phyloP scores from a whole-genome alignment of 2,888 invertebrate genomes.

The Aspidapion aeneum region DNA sequence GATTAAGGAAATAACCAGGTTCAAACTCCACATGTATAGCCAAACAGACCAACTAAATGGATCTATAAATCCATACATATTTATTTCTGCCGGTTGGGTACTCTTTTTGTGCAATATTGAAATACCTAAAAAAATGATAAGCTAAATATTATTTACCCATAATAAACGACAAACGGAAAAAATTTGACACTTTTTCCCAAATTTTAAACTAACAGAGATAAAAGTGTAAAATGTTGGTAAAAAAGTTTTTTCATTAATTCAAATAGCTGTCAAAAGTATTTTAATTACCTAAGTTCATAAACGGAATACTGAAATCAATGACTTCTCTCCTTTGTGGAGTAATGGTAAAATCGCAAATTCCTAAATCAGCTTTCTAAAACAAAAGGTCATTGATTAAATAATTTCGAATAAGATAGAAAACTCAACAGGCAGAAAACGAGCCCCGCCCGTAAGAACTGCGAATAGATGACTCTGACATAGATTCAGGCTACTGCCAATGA shows the following conservation, averaged over 20 bases:
- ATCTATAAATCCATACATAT: constrained; percentile 84
- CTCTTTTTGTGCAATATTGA: constrained; percentile 83
- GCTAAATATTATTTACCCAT: background rate
- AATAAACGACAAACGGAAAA: too few relatives aligned
- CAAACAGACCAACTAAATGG: constrained; percentile 84
- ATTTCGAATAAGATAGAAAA: too few relatives aligned
- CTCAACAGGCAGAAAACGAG: too few relatives aligned
- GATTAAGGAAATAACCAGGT: constrained; percentile 74
- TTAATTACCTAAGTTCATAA: constrained; percentile 86
- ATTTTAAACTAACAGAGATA: too few relatives aligned
- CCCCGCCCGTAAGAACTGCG: too few relatives aligned
- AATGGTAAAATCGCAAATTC: constrained; percentile 94
- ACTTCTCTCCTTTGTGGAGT: constrained; percentile 82
- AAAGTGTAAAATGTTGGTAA: too few relatives aligned
- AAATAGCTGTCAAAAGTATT: too few relatives aligned
- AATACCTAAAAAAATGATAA: constrained; percentile 55
- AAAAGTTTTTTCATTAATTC: too few relatives aligned
- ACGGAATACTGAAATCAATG: constrained; percentile 96
- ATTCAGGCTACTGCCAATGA: too few relatives aligned
- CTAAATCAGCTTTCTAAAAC: constrained; percentile 87
- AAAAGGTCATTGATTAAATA: too few relatives aligned
- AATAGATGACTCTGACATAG: too few relatives aligned
- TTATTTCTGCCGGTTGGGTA: constrained; percentile 67
- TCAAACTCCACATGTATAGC: constrained; percentile 86
- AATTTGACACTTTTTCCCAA: too few relatives aligned